These are phyloP conservation scores for Drosophila mojavensis DNA, from an alignment of 1,140 invertebrate genomes.

Conservation along the genomic window DNA sequence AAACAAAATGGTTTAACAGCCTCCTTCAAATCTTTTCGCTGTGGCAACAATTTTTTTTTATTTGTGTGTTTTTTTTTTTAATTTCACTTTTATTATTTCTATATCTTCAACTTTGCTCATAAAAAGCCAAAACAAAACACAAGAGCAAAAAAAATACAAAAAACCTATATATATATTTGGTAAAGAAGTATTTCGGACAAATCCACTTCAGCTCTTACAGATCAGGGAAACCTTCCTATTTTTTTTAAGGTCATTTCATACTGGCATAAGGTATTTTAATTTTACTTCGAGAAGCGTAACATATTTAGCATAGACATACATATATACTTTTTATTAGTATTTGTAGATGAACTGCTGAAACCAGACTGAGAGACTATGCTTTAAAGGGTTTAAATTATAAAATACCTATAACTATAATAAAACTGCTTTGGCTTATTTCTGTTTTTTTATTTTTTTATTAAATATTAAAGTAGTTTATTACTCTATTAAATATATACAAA, in stretches of 20 bases:
- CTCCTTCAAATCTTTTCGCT: slow-evolving; percentile 4
- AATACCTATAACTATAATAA: no score
- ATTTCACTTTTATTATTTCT: slow-evolving; percentile 78
- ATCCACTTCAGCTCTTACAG: background rate
- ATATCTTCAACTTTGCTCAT: slow-evolving; percentile 38
- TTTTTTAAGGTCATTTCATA: background rate
- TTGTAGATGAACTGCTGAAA: no score
- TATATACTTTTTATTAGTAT: no score
- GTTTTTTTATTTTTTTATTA: no score
- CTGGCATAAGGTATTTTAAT: no score
- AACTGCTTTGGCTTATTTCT: no score
- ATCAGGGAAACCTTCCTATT: background rate
- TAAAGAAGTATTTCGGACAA: background rate
- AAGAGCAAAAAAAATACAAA: background rate
- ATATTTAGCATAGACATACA: no score
- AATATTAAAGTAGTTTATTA: no score
- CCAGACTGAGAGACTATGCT: no score
- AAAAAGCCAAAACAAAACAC: background rate
- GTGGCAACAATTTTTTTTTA: slow-evolving; percentile 47
- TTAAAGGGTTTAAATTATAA: no score
- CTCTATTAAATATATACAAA: no score
- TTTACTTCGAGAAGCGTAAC: no score
- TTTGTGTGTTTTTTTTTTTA: slow-evolving; percentile 62
- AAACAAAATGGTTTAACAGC: slow-evolving; percentile 49
- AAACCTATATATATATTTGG: background rate